Base-by-base conservation (phyloP, 1,140 invertebrate genomes). In the Sycobia sp. region DNA sequence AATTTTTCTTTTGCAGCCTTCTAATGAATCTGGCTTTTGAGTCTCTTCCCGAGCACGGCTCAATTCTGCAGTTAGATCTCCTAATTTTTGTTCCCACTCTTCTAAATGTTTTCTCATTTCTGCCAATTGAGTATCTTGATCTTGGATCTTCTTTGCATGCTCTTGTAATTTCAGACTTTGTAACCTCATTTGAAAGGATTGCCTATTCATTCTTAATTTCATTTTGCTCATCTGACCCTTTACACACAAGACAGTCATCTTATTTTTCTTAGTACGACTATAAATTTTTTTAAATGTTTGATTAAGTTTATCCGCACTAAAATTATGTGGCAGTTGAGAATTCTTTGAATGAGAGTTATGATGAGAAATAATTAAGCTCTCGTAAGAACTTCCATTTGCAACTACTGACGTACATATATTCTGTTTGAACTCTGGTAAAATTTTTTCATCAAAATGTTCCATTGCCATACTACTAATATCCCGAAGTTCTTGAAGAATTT, bases 391-490 rank as follows among this genome's bases (percentile, higher is more conserved):
- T 3, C 74, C 71, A 62, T 74, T 76, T 25, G 72, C 75, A 7
- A 76, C 73, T 11, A 78, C 70, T 4, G 79, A 78, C 5, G 75
- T 70, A 41, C 73, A 76, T 53, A 81, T 72, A 58, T 68, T 82
- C 16, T 80, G 73, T 57, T 82, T 83, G 8, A 87, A 69, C 44
- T 75, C 73, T 25, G 90, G 89, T 46, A 88, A 79, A 67, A 97
- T 93, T 73, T 94, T 90, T 68, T 97, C 94, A 75, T 96, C 94
- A 82, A 97, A 97, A 79, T 97, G 92, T 74, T 97, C 95, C 84
- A 96, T 97, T 0, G 94, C 94, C 95, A 97, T 97, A 25, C 93
- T 95, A 13, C 93, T 95, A 55, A 96, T 93, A 73, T 97, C 95
- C 1, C 94, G 80, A 1, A 96, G 72, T 75, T 96, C 94, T 76